These are phyloP conservation scores for Aspidapion aeneum DNA, from an alignment of 2,888 invertebrate genomes.

Conservation along the genomic window DNA sequence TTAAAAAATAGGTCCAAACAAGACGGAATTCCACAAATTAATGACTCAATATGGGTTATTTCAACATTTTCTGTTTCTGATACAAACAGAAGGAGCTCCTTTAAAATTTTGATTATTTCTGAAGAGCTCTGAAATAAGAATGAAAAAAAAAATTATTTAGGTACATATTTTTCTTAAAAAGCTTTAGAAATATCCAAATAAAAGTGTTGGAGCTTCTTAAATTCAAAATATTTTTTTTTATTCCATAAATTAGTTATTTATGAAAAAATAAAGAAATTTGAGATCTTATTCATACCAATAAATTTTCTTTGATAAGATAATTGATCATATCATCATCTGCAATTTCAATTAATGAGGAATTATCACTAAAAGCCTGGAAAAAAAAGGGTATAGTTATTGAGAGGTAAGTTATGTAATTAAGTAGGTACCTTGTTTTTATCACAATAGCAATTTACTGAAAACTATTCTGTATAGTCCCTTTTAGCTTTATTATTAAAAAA, in stretches of 20 bases:
- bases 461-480: no score
- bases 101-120: not conserved
- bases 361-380: conserved; percentile 26
- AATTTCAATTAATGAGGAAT: conserved; percentile 25
- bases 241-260: not conserved
- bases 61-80: not conserved
- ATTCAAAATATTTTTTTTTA: not conserved
- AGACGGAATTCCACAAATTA: not conserved
- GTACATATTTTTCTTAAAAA: no score
- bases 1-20: not conserved
- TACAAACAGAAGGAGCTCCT: not conserved
- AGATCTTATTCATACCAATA: conserved; percentile 23
- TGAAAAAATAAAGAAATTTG: not conserved
- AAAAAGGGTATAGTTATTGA: no score
- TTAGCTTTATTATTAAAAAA: no score
- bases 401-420: no score
- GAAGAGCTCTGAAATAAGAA: not conserved
- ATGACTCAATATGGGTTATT: not conserved
- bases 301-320: conserved; percentile 28
- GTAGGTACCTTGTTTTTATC: no score
- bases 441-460: no score
- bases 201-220: no score
- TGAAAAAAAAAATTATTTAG: no score
- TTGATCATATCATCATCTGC: conserved; percentile 26
- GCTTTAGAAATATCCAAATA: no score